phyloP scores from a whole-genome alignment of 2,888 invertebrate species.

The Troides aeacus region DNA sequence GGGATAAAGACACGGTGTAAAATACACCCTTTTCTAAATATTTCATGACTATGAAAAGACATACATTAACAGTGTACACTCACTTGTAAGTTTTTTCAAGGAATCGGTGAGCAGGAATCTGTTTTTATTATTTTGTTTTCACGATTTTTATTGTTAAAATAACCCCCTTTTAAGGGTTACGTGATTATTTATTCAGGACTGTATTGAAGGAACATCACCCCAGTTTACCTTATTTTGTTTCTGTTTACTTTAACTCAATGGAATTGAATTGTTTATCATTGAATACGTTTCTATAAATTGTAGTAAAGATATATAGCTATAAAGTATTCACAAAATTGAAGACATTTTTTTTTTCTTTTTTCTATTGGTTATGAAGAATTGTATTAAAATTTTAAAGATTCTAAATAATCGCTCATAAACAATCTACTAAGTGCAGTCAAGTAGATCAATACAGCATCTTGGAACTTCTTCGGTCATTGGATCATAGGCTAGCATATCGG shows the following conservation, averaged over 20 bases:
- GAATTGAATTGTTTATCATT: slow-evolving; percentile 4
- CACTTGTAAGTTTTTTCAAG: too few species aligned
- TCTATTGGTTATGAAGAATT: too few species aligned
- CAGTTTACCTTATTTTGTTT: slow-evolving; percentile 14
- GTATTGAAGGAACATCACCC: slow-evolving; percentile 9
- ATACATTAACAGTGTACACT: background rate
- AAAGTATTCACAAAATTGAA: too few species aligned
- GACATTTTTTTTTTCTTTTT: too few species aligned
- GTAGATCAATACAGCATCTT: too few species aligned
- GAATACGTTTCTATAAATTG: background rate
- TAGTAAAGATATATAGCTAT: too few species aligned
- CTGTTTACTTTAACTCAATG: slow-evolving; percentile 14
- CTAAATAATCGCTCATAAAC: too few species aligned
- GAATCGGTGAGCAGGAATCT: too few species aligned
- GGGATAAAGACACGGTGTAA: slow-evolving; percentile 19
- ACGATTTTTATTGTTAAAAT: slow-evolving; percentile 12
- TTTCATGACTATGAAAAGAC: background rate
- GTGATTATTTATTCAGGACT: slow-evolving; percentile 21
- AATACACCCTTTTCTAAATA: background rate
- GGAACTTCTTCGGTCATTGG: too few species aligned
- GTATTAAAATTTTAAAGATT: too few species aligned
- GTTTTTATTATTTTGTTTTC: background rate
- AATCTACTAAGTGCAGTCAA: too few species aligned
- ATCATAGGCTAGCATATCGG: too few species aligned
- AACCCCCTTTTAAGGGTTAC: slow-evolving; percentile 8